A percentile compares a stretch with the other conserved stretches of the same genome.
Conservation (phyloP, 2,888 invertebrate genomes). For the Drosophila nigritarsus region DNA sequence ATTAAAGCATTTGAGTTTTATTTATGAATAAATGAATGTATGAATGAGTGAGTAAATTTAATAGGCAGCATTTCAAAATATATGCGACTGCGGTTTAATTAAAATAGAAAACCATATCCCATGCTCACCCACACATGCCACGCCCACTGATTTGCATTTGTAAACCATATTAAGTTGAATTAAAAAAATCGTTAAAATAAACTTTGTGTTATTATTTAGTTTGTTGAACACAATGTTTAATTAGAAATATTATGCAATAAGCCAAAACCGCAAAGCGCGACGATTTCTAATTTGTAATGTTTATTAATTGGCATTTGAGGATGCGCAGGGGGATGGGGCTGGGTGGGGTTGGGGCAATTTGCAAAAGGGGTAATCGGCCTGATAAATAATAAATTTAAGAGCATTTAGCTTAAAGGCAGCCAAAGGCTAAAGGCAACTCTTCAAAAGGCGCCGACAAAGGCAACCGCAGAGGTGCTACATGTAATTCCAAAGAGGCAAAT, state of each 20-base stretch:
- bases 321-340: not conserved
- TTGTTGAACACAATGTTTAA: constrained; percentile 54
- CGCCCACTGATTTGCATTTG: constrained; percentile 42
- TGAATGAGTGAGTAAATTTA: constrained; percentile 4
- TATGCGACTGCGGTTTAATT: constrained; percentile 66
- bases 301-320: constrained; percentile 56
- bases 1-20: constrained; percentile 46
- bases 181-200: not conserved
- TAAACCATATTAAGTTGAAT: constrained; percentile 29
- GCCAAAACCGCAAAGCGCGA: constrained; percentile 57
- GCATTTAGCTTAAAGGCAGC: not conserved
- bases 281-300: constrained; percentile 59
- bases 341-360: not conserved
- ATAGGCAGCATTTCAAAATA: constrained; percentile 16
- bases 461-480: constrained; percentile 39
- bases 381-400: constrained; percentile 4
- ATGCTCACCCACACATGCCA: constrained; percentile 28
- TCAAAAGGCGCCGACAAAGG: constrained; percentile 26
- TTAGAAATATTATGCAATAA: constrained; percentile 52
- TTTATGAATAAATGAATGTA: constrained; percentile 16
- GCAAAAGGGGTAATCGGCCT: not conserved
- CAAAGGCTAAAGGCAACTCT: not conserved
- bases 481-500: constrained; percentile 30
- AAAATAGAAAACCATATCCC: constrained; percentile 15
- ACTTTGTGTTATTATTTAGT: constrained; percentile 8